Evolutionary conservation across 1,140 invertebrate species (phyloP).

Genomic region (Trachelipus rathkii): DNA sequence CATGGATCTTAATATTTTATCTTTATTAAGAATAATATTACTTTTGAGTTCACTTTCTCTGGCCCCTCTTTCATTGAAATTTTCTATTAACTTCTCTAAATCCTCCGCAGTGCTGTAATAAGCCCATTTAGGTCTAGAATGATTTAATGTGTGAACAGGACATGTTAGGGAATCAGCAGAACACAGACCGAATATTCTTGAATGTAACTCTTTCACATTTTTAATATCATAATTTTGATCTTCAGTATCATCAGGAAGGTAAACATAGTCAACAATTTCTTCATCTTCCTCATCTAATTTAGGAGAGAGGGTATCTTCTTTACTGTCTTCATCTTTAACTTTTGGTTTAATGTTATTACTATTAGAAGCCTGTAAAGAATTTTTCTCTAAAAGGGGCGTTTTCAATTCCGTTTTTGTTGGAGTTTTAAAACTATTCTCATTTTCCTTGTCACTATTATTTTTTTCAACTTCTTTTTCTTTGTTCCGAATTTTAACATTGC

Average conservation of each 20-base stretch:
- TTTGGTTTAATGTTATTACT: not conserved
- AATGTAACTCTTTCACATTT: conserved; percentile 18
- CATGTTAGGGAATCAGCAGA: conserved; percentile 66
- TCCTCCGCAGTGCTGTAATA: conserved; percentile 70
- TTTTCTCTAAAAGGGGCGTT: not conserved
- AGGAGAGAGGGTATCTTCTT: no score
- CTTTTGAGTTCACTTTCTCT: conserved; percentile 35
- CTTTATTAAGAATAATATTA: conserved; percentile 11
- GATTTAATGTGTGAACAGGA: conserved; percentile 65
- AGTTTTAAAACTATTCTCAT: conserved; percentile 49
- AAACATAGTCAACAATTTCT: not conserved
- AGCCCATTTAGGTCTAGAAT: conserved; percentile 61
- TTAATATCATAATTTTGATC: conserved; percentile 48
- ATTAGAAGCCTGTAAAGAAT: not conserved
- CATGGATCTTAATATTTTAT: conserved; percentile 17
- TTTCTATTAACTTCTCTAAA: conserved; percentile 65
- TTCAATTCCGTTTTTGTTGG: conserved; percentile 24
- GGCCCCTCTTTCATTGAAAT: conserved; percentile 69
- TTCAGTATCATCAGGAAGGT: conserved; percentile 38
- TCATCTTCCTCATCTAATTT: not conserved
- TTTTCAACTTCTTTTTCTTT: conserved; percentile 46
- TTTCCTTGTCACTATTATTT: conserved; percentile 71
- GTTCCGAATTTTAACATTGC: conserved; percentile 14
- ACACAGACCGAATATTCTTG: conserved; percentile 56
- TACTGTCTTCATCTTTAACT: no score